phyloP scores from a whole-genome alignment of 2,888 invertebrate genomes.

The Bombylius discolor region DNA sequence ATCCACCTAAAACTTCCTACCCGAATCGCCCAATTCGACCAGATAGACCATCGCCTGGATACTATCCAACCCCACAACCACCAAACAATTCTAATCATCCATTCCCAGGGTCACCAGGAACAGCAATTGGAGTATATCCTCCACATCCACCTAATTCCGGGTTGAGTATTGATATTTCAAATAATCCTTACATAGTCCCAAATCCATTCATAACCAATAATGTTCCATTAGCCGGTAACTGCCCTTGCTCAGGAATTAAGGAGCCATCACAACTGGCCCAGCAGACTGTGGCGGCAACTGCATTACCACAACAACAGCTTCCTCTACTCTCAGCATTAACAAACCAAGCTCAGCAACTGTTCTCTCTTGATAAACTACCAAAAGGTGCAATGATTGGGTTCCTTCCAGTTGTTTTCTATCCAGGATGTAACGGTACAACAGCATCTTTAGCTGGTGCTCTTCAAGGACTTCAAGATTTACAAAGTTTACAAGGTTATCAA shows the following conservation, averaged over 20 bases:
- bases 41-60: constrained; percentile 17
- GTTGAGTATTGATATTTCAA: constrained; percentile 19
- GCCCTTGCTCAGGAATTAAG: constrained; percentile 47
- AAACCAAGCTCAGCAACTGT: constrained; percentile 21
- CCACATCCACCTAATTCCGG: constrained; percentile 32
- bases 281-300: constrained; percentile 24
- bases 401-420: constrained; percentile 57
- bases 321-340: constrained; percentile 31
- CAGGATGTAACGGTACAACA: constrained; percentile 42
- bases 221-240: constrained; percentile 47
- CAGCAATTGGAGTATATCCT: constrained; percentile 37
- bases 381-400: constrained; percentile 52
- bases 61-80: constrained; percentile 15
- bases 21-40: constrained; percentile 14
- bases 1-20: constrained; percentile 8
- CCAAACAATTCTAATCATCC: constrained; percentile 22
- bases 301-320: constrained; percentile 27
- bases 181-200: constrained; percentile 32
- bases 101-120: constrained; percentile 22
- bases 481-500: constrained; percentile 13
- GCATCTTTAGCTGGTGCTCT: constrained; percentile 28
- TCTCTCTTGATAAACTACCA: constrained; percentile 35
- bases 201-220: constrained; percentile 44
- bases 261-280: constrained; percentile 37
- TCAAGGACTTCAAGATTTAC: neutral